Evolutionary conservation across 2,797 vertebrate genomes (phyloP), one percentile per base, ranked within the genome.

Genomic region (Phoxinus dragarum): DNA sequence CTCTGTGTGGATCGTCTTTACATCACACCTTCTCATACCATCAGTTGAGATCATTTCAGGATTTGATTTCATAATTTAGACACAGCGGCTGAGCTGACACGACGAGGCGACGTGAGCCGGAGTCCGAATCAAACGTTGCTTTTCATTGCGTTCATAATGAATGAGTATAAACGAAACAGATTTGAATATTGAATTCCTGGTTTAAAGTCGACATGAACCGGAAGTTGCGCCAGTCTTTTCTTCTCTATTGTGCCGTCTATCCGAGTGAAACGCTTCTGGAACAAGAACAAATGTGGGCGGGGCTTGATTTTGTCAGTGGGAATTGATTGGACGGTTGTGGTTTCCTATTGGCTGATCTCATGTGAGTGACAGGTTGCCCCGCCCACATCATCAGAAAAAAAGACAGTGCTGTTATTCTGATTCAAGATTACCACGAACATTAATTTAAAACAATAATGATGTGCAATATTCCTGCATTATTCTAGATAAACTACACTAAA

Each of bases 1-100:
- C 81, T 66, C 64, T 66, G 78, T 81, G 84, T 75, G 71, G 74
- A 84, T 78, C 82, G 17, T 77, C 82, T 71, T 82, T 59, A 59
- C 38, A 40, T 69, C 56, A 78, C 74, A 82, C 75, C n/a, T 67
- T 67, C 79, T 75, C 66, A 72, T 77, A 27, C 71, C 23, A 80
- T 69, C 80, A 78, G 49, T 38, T 61, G 27, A 74, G 69, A 84
- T 27, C 23, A 52, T 76, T 67, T 76, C 34, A 69, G 73, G 34
- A 78, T 84, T 68, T 84, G 81, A 76, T 84, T 44, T 76, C 81
- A 52, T 76, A 38, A 75, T 66, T 67, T 76, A 66, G 59, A 69
- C 42, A 38, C 68, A 61, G 19, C 6, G 2, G 44, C 59, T 75
- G 72, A 47, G 81, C 56, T 36, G 68, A 56, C 42, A 40, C 23